These are phyloP conservation scores for Stegophylla sp. DNA, from an alignment of 2,888 invertebrate species.

Conservation along the genomic window DNA sequence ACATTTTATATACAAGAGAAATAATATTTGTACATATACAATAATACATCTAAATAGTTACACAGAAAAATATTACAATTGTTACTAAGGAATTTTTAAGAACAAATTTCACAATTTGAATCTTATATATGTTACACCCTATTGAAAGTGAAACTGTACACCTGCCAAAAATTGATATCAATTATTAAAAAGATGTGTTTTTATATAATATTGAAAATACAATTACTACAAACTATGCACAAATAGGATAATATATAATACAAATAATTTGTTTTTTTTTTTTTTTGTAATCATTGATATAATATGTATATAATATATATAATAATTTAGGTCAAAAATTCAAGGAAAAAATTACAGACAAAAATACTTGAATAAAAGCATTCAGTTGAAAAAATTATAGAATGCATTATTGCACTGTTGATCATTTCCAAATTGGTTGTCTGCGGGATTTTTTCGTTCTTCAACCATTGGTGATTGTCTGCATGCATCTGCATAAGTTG, in stretches of 20 bases:
- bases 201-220: slow-evolving; percentile 32
- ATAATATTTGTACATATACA: slow-evolving; percentile 49
- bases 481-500: slow-evolving; percentile 50
- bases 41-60: slow-evolving; percentile 52
- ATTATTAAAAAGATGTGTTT: slow-evolving; percentile 21
- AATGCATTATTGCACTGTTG: slow-evolving; percentile 49
- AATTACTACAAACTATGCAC: slow-evolving; percentile 50
- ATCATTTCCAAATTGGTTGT: slow-evolving; percentile 39
- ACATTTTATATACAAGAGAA: slow-evolving; percentile 51
- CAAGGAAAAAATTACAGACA: slow-evolving; percentile 27
- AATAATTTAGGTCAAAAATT: slow-evolving; percentile 28
- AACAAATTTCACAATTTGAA: slow-evolving; percentile 9
- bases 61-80: slow-evolving; percentile 44
- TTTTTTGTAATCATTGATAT: slow-evolving; percentile 27
- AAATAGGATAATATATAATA: slow-evolving; percentile 51
- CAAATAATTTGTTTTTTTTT: slow-evolving; percentile 20
- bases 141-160: slow-evolving; percentile 22
- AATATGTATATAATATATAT: slow-evolving; percentile 1
- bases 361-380: slow-evolving; percentile 20
- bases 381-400: slow-evolving; percentile 54
- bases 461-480: slow-evolving; percentile 55
- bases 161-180: background rate
- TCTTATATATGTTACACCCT: slow-evolving; percentile 5
- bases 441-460: slow-evolving; percentile 47
- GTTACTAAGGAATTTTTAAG: slow-evolving; percentile 10